Evolutionary conservation across 92 coral and sea anemone genomes (phyloP), one percentile per base, ranked within the genome.

Genomic region (Zoanthus gigantus): DNA sequence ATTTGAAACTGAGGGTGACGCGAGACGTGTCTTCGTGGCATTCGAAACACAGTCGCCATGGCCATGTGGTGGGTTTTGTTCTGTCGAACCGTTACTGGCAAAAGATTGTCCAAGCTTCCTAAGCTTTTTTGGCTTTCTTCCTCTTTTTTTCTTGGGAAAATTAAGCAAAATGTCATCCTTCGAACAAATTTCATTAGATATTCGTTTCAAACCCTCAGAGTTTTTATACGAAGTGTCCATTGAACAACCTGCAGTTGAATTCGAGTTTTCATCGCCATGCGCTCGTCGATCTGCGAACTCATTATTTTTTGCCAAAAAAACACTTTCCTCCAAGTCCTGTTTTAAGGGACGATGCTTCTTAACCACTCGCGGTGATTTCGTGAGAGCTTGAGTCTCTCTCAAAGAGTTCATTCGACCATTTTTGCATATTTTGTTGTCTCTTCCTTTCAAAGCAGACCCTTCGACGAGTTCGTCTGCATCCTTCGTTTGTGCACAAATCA

Each of bases 1-100:
- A 89, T 95, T 95, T 91, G 95, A 82, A 92, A 89, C 86, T 77
- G 98, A 90, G 47, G 92, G 93, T 95, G 98, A 95, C 98, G 98
- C 95, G 95, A 95, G 96, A 93, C 92, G 77, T 95, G 98, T 94
- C 83, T 95, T 95, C 98, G 98, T 93, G 98, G 98, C 98, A 95
- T 94, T 95, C 93, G 91, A 83, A 89, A 82, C 88, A 91, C 96
- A 95, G 93, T 93, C 92, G 96, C 94, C 98, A 92, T 92, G 93
- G 88, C 93, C 96, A 92, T 94, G 89, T 80, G 87, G 77, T 81
- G 88, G 72, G 74, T 81, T 81, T 81, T 81, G 85, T 81, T 81
- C 85, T 81, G 63, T 81, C 60, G 84, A 67, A 31, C 74, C 57
- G 66, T 81, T 73, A 66, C 10, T 63, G 28, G 74, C 58, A 66